A percentile compares a stretch with the other conserved stretches of the same genome.
phyloP scores from a whole-genome alignment of 1,140 invertebrate species.

The Oscheius sp. region DNA sequence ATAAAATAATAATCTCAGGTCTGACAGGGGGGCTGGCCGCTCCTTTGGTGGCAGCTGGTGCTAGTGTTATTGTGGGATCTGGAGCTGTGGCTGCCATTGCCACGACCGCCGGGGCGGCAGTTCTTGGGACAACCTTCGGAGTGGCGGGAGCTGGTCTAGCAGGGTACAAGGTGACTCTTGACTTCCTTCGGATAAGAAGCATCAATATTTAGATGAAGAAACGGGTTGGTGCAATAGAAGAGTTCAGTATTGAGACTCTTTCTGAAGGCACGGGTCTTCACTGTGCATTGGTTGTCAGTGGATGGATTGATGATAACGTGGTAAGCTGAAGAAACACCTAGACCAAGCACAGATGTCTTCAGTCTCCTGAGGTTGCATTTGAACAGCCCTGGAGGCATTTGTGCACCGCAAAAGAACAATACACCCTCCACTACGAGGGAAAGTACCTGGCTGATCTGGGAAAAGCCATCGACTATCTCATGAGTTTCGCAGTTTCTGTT shows the following conservation, averaged over 20 bases:
- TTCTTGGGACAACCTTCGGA: constrained; percentile 65
- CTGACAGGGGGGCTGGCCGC: constrained; percentile 66
- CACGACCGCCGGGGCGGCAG: constrained; percentile 62
- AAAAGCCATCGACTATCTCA: constrained; percentile 69
- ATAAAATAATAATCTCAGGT: constrained; percentile 49
- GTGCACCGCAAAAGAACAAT: constrained; percentile 70
- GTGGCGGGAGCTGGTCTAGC: constrained; percentile 65
- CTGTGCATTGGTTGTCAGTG: constrained; percentile 51
- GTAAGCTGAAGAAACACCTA: background rate
- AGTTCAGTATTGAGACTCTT: constrained; percentile 64
- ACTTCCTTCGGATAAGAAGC: background rate
- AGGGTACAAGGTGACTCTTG: constrained; percentile 62
- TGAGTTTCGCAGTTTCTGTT: constrained; percentile 69
- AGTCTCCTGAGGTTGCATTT: constrained; percentile 49
- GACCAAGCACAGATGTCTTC: too few species aligned
- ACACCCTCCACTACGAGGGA: constrained; percentile 69
- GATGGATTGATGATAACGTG: constrained; percentile 55
- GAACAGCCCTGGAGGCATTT: constrained; percentile 66
- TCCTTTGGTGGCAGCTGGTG: constrained; percentile 63
- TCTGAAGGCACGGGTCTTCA: constrained; percentile 49
- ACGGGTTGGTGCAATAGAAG: constrained; percentile 64
- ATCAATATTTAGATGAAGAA: constrained; percentile 60
- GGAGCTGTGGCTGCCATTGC: constrained; percentile 48
- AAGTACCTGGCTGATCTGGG: constrained; percentile 66
- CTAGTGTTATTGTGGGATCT: constrained; percentile 61